A percentile compares a stretch with the other conserved stretches of the same genome.
phyloP scores from a whole-genome alignment of 2,888 invertebrate genomes.

The Magallana nippona region DNA sequence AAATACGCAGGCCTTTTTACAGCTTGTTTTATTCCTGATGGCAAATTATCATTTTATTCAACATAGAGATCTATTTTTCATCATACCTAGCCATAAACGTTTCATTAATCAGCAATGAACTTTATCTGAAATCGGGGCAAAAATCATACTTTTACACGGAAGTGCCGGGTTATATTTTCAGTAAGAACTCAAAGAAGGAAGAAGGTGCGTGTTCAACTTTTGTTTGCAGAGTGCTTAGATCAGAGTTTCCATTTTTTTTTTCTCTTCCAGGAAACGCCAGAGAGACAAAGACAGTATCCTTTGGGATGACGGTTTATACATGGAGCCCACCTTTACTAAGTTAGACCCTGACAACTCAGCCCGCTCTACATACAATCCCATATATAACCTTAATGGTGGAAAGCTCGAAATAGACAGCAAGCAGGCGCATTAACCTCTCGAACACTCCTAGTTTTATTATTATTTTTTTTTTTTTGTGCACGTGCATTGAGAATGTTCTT shows the following conservation, averaged over 20 bases:
- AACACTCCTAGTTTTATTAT: not conserved
- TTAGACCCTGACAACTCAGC: not conserved
- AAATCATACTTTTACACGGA: no score
- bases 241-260: not conserved
- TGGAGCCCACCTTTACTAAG: conserved; percentile 1
- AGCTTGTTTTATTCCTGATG: no score
- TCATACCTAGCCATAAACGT: no score
- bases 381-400: not conserved
- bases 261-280: not conserved
- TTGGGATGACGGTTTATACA: not conserved
- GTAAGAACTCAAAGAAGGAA: no score
- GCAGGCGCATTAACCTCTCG: not conserved
- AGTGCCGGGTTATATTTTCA: no score
- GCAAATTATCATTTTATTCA: no score
- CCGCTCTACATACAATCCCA: not conserved
- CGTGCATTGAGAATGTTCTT: not conserved
- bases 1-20: no score
- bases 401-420: not conserved
- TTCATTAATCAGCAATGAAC: no score
- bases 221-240: no score
- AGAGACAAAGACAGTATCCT: not conserved
- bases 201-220: no score
- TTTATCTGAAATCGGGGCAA: no score
- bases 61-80: no score
- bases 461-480: not conserved